Evolutionary conservation across 2,888 invertebrate genomes (phyloP).

Genomic region (Pseudolycoriella hygida): DNA sequence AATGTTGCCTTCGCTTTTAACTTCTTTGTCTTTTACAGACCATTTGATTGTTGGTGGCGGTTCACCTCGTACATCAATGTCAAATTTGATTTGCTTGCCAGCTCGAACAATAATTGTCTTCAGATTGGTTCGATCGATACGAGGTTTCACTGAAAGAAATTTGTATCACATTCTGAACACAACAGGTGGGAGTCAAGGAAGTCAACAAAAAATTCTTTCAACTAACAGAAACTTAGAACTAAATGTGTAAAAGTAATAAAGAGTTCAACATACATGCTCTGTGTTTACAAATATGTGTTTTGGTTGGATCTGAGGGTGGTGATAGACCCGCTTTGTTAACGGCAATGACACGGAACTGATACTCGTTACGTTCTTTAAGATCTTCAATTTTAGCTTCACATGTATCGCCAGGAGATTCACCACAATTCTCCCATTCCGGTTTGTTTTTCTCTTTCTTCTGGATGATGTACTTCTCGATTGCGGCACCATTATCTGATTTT

Average conservation of each 20-base stretch:
- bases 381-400: slow-evolving; percentile 65
- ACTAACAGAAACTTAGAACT: neutral
- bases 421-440: slow-evolving; percentile 78
- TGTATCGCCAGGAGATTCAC: slow-evolving; percentile 57
- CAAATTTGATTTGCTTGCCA: slow-evolving; percentile 82
- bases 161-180: slow-evolving; percentile 21
- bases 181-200: no score
- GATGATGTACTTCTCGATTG: slow-evolving; percentile 82
- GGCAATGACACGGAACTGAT: slow-evolving; percentile 78
- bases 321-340: slow-evolving; percentile 88
- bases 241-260: slow-evolving; percentile 21
- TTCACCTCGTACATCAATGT: slow-evolving; percentile 88
- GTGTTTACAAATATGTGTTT: slow-evolving; percentile 74
- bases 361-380: slow-evolving; percentile 78
- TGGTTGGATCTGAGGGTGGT: slow-evolving; percentile 77
- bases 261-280: slow-evolving; percentile 36
- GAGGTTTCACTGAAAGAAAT: slow-evolving; percentile 65
- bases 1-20: slow-evolving; percentile 48
- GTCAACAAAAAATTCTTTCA: no score
- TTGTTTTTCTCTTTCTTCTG: slow-evolving; percentile 78
- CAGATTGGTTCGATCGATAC: slow-evolving; percentile 88
- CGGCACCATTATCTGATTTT: slow-evolving; percentile 75
- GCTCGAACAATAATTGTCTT: slow-evolving; percentile 78
- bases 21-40: slow-evolving; percentile 65
- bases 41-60: slow-evolving; percentile 88